A percentile compares a stretch with the other conserved stretches of the same genome.
These are phyloP conservation scores for Argyrosomus japonicus DNA, from an alignment of 2,113 vertebrate species.

Conservation along the genomic window DNA sequence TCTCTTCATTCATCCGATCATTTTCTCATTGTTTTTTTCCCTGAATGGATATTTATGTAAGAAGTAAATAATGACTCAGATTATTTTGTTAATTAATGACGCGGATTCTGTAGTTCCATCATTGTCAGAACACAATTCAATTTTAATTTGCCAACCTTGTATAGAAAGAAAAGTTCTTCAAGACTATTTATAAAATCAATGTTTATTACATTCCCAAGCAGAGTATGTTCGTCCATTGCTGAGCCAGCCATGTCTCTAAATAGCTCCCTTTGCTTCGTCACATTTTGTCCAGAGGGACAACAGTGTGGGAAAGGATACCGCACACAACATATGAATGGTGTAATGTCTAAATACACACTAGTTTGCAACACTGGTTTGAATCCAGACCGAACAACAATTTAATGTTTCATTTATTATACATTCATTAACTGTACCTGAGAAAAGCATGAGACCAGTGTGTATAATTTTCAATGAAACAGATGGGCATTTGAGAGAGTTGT, in stretches of 20 bases:
- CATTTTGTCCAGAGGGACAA: neutral
- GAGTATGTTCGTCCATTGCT: neutral
- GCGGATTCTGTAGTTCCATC: too few relatives aligned
- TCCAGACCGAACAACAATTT: neutral
- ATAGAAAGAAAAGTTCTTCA: neutral
- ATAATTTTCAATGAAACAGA: neutral
- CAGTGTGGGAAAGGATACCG: neutral
- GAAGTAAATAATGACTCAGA: neutral
- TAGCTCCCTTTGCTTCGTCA: neutral
- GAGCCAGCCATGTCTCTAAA: constrained; percentile 7
- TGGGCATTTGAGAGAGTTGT: neutral
- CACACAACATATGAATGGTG: neutral
- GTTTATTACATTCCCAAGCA: neutral
- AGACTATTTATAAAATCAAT: neutral
- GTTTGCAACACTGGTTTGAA: neutral
- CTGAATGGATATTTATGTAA: neutral
- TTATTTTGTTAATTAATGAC: neutral
- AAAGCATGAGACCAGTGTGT: neutral
- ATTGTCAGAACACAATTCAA: too few relatives aligned
- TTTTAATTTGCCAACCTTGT: neutral
- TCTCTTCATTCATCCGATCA: constrained; percentile 16
- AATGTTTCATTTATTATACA: too few relatives aligned
- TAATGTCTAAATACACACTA: neutral
- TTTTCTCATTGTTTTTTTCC: neutral
- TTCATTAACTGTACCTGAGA: neutral